Conservation (phyloP, 1,140 invertebrate genomes). For the Drosophila burlai region DNA sequence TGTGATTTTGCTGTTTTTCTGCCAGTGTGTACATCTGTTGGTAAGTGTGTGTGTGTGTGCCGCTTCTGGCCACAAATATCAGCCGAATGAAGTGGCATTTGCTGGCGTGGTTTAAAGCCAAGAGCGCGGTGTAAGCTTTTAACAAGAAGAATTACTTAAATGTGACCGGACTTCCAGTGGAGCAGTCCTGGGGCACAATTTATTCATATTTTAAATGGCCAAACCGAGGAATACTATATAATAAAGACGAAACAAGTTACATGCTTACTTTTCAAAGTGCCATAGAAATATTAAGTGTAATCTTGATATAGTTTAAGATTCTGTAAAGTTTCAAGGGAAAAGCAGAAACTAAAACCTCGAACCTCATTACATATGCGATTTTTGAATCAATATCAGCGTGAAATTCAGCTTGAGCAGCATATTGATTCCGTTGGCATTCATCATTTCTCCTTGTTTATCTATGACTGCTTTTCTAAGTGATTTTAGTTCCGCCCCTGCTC, state of each 20-base stretch:
- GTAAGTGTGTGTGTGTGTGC: slow-evolving; percentile 24
- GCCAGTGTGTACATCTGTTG: slow-evolving; percentile 1
- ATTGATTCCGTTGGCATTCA: slow-evolving; percentile 39
- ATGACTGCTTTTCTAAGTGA: slow-evolving; percentile 72
- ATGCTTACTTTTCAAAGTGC: neutral
- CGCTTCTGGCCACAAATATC: slow-evolving; percentile 73
- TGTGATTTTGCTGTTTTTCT: slow-evolving; percentile 70
- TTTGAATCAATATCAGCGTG: slow-evolving; percentile 15
- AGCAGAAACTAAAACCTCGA: neutral
- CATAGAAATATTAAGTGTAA: neutral
- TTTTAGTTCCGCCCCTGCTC: slow-evolving; percentile 52
- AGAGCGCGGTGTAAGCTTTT: slow-evolving; percentile 77
- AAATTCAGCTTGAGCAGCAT: slow-evolving; percentile 12
- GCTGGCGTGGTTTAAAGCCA: slow-evolving; percentile 76
- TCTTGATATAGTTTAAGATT: neutral
- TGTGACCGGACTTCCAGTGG: slow-evolving; percentile 52
- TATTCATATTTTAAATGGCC: slow-evolving; percentile 16
- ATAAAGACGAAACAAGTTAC: neutral
- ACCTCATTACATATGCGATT: slow-evolving; percentile 14
- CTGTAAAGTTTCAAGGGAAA: too few species aligned
- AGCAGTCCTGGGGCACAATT: slow-evolving; percentile 3
- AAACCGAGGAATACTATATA: neutral
- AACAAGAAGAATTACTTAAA: slow-evolving; percentile 78
- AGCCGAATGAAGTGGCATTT: slow-evolving; percentile 81
- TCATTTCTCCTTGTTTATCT: slow-evolving; percentile 35